Evolutionary conservation across 1,140 invertebrate genomes (phyloP).

Genomic region (Micrasema longulum): DNA sequence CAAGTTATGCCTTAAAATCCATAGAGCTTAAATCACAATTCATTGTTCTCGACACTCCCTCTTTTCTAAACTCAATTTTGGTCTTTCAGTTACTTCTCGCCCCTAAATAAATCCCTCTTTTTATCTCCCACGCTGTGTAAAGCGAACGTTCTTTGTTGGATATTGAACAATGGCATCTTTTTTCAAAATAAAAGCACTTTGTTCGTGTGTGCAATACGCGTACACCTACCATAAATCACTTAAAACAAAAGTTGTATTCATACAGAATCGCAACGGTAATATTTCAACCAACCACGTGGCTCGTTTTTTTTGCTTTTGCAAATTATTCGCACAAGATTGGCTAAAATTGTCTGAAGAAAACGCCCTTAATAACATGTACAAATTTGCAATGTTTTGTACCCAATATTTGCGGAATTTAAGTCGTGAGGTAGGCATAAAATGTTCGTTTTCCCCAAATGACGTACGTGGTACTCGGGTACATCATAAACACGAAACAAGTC

Average conservation of each 20-base stretch:
- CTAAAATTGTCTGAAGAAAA: constrained; percentile 9
- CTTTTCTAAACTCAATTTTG: neutral
- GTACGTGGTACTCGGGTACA: too few species aligned
- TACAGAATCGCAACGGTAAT: neutral
- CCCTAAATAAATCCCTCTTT: constrained; percentile 29
- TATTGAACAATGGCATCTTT: constrained; percentile 44
- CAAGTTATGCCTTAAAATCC: constrained; percentile 1
- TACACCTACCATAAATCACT: constrained; percentile 12
- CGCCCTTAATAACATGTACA: constrained; percentile 32
- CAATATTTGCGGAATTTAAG: constrained; percentile 1
- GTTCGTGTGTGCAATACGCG: constrained; percentile 2
- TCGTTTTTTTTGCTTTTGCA: constrained; percentile 2
- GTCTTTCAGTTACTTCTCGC: constrained; percentile 31
- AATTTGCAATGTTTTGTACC: constrained; percentile 37
- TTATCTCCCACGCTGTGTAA: constrained; percentile 30
- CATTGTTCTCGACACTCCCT: constrained; percentile 32
- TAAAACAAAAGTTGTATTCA: constrained; percentile 23
- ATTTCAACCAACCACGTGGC: constrained; percentile 5
- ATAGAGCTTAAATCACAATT: constrained; percentile 5
- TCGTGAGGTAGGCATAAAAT: constrained; percentile 2
- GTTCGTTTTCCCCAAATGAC: constrained; percentile 1
- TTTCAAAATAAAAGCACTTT: constrained; percentile 18
- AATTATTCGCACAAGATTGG: constrained; percentile 41
- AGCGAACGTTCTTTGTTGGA: constrained; percentile 54
- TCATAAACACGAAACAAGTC: too few species aligned